These are phyloP conservation scores for Tortricodes alternella DNA, from an alignment of 2,888 invertebrate genomes.

Conservation along the genomic window DNA sequence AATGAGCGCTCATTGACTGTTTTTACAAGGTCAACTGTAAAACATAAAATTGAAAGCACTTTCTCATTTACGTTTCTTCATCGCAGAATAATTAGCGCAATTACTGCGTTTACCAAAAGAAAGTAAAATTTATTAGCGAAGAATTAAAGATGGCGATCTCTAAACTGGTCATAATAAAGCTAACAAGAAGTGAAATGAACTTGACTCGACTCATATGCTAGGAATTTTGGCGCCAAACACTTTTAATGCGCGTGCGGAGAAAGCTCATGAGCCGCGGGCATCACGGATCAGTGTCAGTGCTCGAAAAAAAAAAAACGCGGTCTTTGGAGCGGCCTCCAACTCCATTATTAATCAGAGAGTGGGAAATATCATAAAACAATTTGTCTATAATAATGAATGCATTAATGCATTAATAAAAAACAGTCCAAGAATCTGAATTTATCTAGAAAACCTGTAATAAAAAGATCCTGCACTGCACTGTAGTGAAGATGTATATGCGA, in stretches of 20 bases:
- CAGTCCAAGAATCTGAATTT: no score
- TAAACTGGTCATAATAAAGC: conserved; percentile 26
- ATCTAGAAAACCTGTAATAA: no score
- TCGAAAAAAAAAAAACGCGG: conserved; percentile 32
- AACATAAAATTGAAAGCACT: neutral
- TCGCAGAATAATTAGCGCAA: conserved; percentile 21
- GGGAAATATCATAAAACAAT: conserved; percentile 18
- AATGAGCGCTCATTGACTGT: neutral
- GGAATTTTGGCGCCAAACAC: conserved; percentile 74
- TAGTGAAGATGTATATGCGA: neutral
- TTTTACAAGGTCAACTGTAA: neutral
- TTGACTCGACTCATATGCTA: conserved; percentile 53
- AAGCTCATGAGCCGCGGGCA: conserved; percentile 63
- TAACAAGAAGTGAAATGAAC: conserved; percentile 33
- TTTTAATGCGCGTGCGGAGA: conserved; percentile 51
- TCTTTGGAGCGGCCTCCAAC: conserved; percentile 25
- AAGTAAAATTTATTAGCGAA: conserved; percentile 15
- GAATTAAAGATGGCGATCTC: conserved; percentile 24
- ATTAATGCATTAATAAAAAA: no score
- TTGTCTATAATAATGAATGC: neutral
- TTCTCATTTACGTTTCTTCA: neutral
- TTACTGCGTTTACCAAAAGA: conserved; percentile 21
- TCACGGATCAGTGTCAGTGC: conserved; percentile 55
- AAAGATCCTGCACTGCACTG: no score
- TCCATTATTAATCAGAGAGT: conserved; percentile 22